Evolutionary conservation across 2,113 vertebrate species (phyloP).

Genomic region (Anolis carolinensis): DNA sequence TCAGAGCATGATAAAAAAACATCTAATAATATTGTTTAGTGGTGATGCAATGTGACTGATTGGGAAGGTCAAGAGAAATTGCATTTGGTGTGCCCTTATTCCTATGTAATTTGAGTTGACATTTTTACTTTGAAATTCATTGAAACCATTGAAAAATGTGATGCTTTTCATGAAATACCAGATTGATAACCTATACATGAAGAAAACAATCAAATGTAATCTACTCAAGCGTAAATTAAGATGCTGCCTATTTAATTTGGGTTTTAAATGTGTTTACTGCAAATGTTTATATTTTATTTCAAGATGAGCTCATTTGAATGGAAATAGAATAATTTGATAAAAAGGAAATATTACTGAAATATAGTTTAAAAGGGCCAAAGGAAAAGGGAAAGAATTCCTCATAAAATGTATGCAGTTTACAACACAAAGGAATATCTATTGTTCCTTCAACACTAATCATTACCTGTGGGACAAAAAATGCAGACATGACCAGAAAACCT

Average conservation of each 20-base stretch:
- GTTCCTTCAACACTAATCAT: slow-evolving; percentile 59
- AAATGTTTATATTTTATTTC: background rate
- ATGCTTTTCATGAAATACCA: slow-evolving; percentile 78
- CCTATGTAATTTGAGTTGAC: slow-evolving; percentile 80
- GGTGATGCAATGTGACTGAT: slow-evolving; percentile 81
- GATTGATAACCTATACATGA: slow-evolving; percentile 74
- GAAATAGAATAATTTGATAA: slow-evolving; percentile 42
- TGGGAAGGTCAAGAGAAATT: slow-evolving; percentile 82
- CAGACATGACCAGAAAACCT: slow-evolving; percentile 66
- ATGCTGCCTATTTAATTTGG: slow-evolving; percentile 10
- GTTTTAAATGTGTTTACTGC: background rate
- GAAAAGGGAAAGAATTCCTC: slow-evolving; percentile 60
- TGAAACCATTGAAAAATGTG: slow-evolving; percentile 81
- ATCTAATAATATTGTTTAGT: slow-evolving; percentile 81
- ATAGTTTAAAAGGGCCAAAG: slow-evolving; percentile 34
- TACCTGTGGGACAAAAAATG: slow-evolving; percentile 64
- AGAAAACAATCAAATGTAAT: slow-evolving; percentile 76
- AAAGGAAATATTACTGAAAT: slow-evolving; percentile 53
- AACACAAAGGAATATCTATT: slow-evolving; percentile 59
- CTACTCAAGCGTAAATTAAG: slow-evolving; percentile 72
- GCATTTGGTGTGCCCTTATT: slow-evolving; percentile 80
- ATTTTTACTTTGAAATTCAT: slow-evolving; percentile 82
- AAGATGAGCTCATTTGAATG: slow-evolving; percentile 24
- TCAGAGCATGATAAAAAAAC: slow-evolving; percentile 80
- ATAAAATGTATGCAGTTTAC: slow-evolving; percentile 59